Evolutionary conservation across 1,140 invertebrate species (phyloP).

Genomic region (Macrostomum lignano): DNA sequence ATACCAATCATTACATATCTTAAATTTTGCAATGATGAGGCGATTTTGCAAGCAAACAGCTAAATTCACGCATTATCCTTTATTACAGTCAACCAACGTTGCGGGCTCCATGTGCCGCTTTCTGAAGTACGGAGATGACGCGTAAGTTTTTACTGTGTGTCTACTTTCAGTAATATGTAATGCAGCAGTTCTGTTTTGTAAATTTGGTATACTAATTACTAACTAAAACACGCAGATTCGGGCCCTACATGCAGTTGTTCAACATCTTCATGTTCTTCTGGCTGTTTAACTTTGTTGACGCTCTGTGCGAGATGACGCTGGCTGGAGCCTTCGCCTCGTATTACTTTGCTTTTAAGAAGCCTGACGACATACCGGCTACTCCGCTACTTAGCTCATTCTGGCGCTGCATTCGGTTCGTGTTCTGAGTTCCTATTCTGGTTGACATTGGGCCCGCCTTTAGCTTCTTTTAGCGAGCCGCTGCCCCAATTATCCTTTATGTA

Average conservation of each 20-base stretch:
- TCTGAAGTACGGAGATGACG: conserved; percentile 16
- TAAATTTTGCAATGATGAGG: no score
- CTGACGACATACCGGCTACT: conserved; percentile 3
- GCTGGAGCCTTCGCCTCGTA: conserved; percentile 5
- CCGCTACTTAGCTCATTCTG: conserved; percentile 1
- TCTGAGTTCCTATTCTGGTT: no score
- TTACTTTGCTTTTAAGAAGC: conserved; percentile 6
- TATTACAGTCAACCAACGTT: conserved; percentile 4
- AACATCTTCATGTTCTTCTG: conserved; percentile 6
- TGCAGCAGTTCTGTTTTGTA: conserved; percentile 9
- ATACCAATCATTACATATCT: no score
- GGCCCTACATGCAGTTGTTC: conserved; percentile 1
- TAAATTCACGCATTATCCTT: background rate
- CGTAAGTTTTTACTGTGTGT: conserved; percentile 4
- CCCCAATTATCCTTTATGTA: no score
- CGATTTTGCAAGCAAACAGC: no score
- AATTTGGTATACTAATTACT: background rate
- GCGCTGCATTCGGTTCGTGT: no score
- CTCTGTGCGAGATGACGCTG: background rate
- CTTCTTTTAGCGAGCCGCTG: no score
- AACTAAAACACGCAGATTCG: conserved; percentile 1
- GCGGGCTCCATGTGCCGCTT: conserved; percentile 17
- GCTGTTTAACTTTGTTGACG: conserved; percentile 5
- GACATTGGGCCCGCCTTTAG: no score
- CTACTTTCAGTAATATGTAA: conserved; percentile 8